A percentile compares a stretch with the other conserved stretches of the same genome.
phyloP scores from a whole-genome alignment of 2,113 vertebrate genomes.

The Alces alces region DNA sequence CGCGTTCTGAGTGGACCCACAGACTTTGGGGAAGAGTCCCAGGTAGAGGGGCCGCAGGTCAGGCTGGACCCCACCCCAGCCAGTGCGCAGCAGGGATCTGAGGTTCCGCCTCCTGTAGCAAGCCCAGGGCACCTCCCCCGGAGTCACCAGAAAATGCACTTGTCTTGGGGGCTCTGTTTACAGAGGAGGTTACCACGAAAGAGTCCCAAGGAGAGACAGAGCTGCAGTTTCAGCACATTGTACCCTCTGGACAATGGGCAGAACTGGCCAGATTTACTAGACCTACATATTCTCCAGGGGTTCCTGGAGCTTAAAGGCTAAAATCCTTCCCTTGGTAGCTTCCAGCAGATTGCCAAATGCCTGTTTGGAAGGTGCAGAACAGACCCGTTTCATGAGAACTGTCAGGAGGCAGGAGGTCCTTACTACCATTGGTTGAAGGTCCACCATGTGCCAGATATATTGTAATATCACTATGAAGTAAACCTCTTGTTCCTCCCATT shows the following conservation, averaged over 20 bases:
- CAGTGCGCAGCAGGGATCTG: background rate
- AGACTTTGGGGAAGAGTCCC: background rate
- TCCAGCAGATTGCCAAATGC: background rate
- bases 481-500: background rate
- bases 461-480: background rate
- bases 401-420: background rate
- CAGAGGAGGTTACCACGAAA: background rate
- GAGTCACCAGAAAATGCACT: background rate
- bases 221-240: background rate
- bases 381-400: background rate
- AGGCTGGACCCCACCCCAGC: background rate
- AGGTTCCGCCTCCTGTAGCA: background rate
- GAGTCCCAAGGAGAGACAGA: background rate
- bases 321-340: background rate
- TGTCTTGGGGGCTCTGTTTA: background rate
- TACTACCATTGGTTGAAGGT: background rate
- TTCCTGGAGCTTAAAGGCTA: background rate
- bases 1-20: accelerated
- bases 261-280: background rate
- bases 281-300: background rate
- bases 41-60: background rate
- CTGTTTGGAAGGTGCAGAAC: background rate
- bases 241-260: background rate
- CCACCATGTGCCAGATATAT: accelerated
- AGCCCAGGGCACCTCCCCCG: accelerated